A percentile compares a stretch with the other conserved stretches of the same genome.
These are phyloP conservation scores for Montipora foliosa DNA, from an alignment of 64 coral and sea anemone species.

Conservation along the genomic window DNA sequence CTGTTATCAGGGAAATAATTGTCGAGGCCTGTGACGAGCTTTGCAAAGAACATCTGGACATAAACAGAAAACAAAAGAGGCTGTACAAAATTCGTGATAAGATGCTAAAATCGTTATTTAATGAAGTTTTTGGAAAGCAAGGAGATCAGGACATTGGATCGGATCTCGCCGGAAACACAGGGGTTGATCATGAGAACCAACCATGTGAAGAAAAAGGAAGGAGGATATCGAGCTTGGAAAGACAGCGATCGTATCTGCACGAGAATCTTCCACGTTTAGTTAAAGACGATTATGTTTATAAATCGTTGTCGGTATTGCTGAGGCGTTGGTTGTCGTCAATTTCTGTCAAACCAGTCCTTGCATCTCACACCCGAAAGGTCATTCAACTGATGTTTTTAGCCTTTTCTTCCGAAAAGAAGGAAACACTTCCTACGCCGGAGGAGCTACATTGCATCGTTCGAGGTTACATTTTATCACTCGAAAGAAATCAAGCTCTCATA, in stretches of 20 bases:
- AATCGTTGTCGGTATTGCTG: background rate
- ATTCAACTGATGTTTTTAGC: background rate
- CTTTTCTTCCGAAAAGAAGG: background rate
- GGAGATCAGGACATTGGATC: background rate
- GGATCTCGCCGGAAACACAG: background rate
- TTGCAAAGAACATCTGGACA: background rate
- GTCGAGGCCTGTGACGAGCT: slow-evolving; percentile 10
- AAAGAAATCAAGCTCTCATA: slow-evolving; percentile 50
- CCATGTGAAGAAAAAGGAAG: background rate
- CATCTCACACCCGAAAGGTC: background rate
- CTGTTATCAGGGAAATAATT: background rate
- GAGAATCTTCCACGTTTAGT: slow-evolving; percentile 14
- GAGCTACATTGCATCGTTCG: slow-evolving; percentile 28
- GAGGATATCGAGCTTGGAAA: background rate
- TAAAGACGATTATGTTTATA: background rate
- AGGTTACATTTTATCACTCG: background rate
- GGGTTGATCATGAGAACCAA: background rate
- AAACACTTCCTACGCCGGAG: background rate
- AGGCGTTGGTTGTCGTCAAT: background rate
- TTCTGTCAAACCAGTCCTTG: background rate
- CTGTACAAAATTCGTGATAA: slow-evolving; percentile 25
- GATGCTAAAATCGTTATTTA: slow-evolving; percentile 22
- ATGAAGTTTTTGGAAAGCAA: slow-evolving; percentile 26
- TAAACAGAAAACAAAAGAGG: background rate
- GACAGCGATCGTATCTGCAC: slow-evolving; percentile 12